Evolutionary conservation across 1,140 invertebrate species (phyloP).

Genomic region (Adoxophyes honmai): DNA sequence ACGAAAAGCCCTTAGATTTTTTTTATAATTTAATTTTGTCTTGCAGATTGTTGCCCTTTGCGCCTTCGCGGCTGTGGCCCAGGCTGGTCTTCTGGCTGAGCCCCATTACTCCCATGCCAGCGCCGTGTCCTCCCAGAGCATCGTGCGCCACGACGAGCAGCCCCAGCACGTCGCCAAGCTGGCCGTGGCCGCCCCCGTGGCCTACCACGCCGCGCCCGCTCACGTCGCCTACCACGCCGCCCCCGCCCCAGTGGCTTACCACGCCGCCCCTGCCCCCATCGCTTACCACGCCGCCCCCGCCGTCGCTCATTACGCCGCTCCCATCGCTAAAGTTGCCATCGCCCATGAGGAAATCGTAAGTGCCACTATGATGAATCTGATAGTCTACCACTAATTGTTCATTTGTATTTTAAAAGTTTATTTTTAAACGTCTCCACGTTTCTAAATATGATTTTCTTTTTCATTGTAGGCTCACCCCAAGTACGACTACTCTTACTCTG

Average conservation of each 20-base stretch:
- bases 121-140: conserved; percentile 40
- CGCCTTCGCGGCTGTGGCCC: conserved; percentile 28
- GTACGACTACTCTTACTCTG: conserved; percentile 59
- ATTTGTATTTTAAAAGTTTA: no score
- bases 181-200: conserved; percentile 35
- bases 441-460: no score
- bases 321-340: conserved; percentile 36
- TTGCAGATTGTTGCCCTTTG: conserved; percentile 27
- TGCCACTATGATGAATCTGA: not conserved
- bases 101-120: conserved; percentile 33
- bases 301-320: conserved; percentile 31
- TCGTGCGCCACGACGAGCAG: conserved; percentile 34
- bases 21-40: not conserved
- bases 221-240: conserved; percentile 25
- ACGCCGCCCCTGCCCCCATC: conserved; percentile 26
- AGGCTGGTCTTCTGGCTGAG: conserved; percentile 31
- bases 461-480: conserved; percentile 40
- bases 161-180: conserved; percentile 13
- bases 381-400: not conserved
- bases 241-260: conserved; percentile 23
- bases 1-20: not conserved
- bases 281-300: conserved; percentile 23
- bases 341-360: conserved; percentile 32
- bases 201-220: conserved; percentile 46
- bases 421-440: no score